Evolutionary conservation across 2,113 vertebrate genomes (phyloP).

Genomic region (Otocyon megalotis): DNA sequence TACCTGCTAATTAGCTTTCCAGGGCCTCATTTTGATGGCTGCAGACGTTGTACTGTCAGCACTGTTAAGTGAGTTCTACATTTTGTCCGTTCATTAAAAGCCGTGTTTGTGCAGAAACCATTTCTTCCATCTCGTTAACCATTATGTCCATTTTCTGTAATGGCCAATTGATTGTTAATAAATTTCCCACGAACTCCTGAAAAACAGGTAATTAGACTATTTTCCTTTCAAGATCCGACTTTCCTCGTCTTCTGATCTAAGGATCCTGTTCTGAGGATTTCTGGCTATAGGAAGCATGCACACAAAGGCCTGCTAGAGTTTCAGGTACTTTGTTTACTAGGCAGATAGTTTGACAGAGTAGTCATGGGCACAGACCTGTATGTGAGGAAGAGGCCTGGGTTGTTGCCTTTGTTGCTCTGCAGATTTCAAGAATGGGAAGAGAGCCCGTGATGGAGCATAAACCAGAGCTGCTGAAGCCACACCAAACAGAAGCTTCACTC

Average conservation of each 20-base stretch:
- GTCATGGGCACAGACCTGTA: background rate
- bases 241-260: background rate
- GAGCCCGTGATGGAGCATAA: background rate
- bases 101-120: background rate
- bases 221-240: conserved; percentile 13
- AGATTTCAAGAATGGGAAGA: background rate
- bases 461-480: background rate
- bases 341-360: background rate
- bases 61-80: background rate
- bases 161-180: conserved; percentile 37
- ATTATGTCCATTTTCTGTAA: background rate
- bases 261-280: background rate
- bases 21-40: background rate
- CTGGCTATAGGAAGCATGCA: background rate
- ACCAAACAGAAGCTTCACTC: background rate
- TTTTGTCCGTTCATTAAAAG: conserved; percentile 43
- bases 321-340: background rate
- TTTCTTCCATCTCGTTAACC: conserved; percentile 33
- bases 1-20: conserved; percentile 39
- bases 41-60: background rate
- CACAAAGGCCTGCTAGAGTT: background rate
- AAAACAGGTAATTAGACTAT: conserved; percentile 4
- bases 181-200: conserved; percentile 1
- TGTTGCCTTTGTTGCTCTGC: background rate
- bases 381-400: background rate